phyloP scores from a whole-genome alignment of 2,797 vertebrate species.

The Melanotaenia nigrans region DNA sequence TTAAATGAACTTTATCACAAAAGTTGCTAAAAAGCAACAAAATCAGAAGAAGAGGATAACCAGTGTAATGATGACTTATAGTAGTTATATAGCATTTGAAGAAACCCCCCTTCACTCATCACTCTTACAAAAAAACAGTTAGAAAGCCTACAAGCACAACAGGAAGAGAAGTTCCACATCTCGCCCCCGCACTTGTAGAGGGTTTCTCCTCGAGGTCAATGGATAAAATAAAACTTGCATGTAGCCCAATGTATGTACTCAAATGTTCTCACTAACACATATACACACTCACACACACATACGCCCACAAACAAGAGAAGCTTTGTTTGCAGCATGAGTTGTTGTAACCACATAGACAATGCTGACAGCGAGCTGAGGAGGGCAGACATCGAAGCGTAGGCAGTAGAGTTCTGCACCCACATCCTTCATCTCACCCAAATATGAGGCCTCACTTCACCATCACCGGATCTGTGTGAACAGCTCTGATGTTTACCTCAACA shows the following conservation, averaged over 20 bases:
- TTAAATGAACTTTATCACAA: not conserved
- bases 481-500: slow-evolving; percentile 64
- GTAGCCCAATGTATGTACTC: slow-evolving; percentile 1
- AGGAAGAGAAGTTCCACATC: slow-evolving; percentile 78
- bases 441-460: slow-evolving; percentile 58
- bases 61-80: not conserved
- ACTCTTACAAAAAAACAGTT: slow-evolving; percentile 13
- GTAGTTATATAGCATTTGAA: not conserved
- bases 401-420: slow-evolving; percentile 65
- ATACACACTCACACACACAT: slow-evolving; percentile 9
- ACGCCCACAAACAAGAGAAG: slow-evolving; percentile 34
- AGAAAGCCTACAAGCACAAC: slow-evolving; percentile 64
- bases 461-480: slow-evolving; percentile 39
- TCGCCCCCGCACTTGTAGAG: slow-evolving; percentile 66
- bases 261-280: slow-evolving; percentile 7
- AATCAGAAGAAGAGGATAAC: not conserved
- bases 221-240: slow-evolving; percentile 22
- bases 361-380: slow-evolving; percentile 56
- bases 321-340: slow-evolving; percentile 64
- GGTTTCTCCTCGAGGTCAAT: slow-evolving; percentile 60
- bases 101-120: not conserved
- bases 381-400: slow-evolving; percentile 66
- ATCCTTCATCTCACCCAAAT: slow-evolving; percentile 69
- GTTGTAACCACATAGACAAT: slow-evolving; percentile 66
- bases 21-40: not conserved